Evolutionary conservation across 2,888 invertebrate species (phyloP).

Genomic region (Sinodicranocentrus sp.): DNA sequence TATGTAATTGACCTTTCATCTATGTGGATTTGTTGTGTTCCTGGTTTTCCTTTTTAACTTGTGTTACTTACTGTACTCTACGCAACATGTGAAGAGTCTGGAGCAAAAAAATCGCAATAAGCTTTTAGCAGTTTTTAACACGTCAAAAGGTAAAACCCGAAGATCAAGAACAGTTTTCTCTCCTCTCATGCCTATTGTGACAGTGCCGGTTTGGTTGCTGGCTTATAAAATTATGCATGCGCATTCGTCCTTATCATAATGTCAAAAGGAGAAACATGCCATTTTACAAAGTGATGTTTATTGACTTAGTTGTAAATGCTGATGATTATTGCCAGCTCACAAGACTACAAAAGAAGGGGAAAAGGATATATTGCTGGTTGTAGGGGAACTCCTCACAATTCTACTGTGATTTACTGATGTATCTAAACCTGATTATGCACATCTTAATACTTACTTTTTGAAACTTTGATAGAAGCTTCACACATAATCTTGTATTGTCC

Average conservation of each 20-base stretch:
- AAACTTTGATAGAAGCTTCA: neutral
- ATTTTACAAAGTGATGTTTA: constrained; percentile 50
- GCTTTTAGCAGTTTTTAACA: constrained; percentile 35
- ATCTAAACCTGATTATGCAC: constrained; percentile 46
- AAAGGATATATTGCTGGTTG: neutral
- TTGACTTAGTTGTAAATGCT: constrained; percentile 51
- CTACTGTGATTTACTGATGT: constrained; percentile 39
- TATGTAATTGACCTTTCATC: constrained; percentile 57
- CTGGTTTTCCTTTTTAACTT: constrained; percentile 29
- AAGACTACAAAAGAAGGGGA: constrained; percentile 22
- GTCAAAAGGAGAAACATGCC: constrained; percentile 36
- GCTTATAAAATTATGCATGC: constrained; percentile 27
- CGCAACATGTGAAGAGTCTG: constrained; percentile 6
- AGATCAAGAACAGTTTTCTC: constrained; percentile 21
- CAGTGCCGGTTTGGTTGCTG: constrained; percentile 19
- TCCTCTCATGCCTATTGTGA: constrained; percentile 1
- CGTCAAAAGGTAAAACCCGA: constrained; percentile 25
- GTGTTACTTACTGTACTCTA: neutral
- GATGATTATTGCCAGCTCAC: constrained; percentile 54
- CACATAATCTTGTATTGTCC: neutral
- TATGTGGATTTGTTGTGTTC: constrained; percentile 23
- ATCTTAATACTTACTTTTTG: neutral
- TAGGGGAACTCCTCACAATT: neutral
- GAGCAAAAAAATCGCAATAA: constrained; percentile 18
- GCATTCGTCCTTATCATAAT: constrained; percentile 33